Conservation (phyloP, 2,113 vertebrate genomes). For the Heterotis niloticus region DNA sequence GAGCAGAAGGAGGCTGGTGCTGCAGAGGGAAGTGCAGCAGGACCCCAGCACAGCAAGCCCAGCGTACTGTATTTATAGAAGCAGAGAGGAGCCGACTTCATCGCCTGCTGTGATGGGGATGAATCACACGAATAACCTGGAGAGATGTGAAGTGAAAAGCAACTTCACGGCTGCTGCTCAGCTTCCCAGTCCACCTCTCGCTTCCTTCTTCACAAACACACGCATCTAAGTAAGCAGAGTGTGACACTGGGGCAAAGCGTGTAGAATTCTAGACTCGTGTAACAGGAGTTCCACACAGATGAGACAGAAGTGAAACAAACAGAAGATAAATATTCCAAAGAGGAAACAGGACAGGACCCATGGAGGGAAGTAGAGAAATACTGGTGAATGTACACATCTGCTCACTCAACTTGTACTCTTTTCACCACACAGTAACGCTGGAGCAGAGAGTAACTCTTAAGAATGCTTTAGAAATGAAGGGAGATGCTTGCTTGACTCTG, state of each 20-base stretch:
- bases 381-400: too few relatives aligned
- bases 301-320: neutral
- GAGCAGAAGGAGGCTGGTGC: neutral
- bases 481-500: too few relatives aligned
- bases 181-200: neutral
- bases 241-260: neutral
- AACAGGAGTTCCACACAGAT: neutral
- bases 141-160: conserved; percentile 17
- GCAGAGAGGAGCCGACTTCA: conserved; percentile 1
- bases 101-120: neutral
- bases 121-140: conserved; percentile 21
- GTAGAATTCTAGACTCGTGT: too few relatives aligned
- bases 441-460: too few relatives aligned
- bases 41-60: conserved; percentile 1
- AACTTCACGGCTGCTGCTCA: conserved; percentile 1
- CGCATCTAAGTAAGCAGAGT: neutral
- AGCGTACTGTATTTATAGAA: conserved; percentile 28
- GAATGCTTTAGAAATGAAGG: too few relatives aligned
- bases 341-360: neutral
- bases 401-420: too few relatives aligned
- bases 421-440: too few relatives aligned
- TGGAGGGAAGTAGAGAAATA: too few relatives aligned
- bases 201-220: neutral
- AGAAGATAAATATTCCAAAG: neutral
- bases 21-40: neutral